phyloP scores from a whole-genome alignment of 2,797 vertebrate genomes.

The Furcifer pardalis region DNA sequence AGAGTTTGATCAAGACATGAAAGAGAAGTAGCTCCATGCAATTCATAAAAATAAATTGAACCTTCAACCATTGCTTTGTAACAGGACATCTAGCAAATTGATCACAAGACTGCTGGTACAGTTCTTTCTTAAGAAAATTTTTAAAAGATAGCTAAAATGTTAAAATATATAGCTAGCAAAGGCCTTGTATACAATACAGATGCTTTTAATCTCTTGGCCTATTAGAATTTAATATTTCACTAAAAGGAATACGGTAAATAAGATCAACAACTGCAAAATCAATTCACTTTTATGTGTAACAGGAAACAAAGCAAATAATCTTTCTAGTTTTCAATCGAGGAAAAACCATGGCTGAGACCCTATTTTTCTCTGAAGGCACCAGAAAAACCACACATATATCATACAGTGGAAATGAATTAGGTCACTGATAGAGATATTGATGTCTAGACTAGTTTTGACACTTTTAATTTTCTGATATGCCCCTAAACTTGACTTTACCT shows the following conservation, averaged over 20 bases:
- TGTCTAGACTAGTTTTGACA: slow-evolving; percentile 34
- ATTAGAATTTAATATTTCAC: background rate
- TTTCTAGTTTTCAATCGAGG: background rate
- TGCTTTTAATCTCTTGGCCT: background rate
- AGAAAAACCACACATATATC: slow-evolving; percentile 21
- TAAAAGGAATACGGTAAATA: background rate
- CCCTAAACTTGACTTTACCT: slow-evolving; percentile 20
- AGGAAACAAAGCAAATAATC: background rate
- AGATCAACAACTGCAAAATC: background rate
- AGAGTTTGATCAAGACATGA: too few species aligned
- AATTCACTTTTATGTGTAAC: background rate
- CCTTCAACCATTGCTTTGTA: background rate
- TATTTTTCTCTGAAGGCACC: background rate
- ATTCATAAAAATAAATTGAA: background rate
- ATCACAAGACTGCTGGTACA: background rate
- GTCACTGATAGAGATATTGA: slow-evolving; percentile 5
- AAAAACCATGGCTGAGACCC: background rate
- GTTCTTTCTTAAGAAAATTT: background rate
- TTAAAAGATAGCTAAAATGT: background rate
- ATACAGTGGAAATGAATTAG: slow-evolving; percentile 28
- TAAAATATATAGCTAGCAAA: background rate
- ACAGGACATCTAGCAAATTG: background rate
- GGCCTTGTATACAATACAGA: background rate
- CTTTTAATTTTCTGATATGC: slow-evolving; percentile 30
- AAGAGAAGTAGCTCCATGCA: too few species aligned